phyloP scores from a whole-genome alignment of 2,113 vertebrate species.

The Sterna hirundo region DNA sequence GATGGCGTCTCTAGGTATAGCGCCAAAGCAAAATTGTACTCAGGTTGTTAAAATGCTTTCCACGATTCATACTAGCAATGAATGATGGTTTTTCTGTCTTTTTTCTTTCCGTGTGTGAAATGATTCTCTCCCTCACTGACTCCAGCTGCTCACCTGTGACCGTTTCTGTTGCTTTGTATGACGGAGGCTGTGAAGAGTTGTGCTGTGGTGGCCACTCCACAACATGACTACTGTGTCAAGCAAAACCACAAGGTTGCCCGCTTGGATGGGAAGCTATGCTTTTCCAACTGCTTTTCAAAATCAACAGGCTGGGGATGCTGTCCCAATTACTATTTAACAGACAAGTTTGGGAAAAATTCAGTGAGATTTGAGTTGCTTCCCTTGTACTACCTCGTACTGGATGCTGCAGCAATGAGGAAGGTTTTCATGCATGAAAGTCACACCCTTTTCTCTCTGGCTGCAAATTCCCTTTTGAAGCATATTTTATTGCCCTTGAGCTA shows the following conservation, averaged over 20 bases:
- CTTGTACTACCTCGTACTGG: not conserved
- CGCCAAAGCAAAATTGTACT: not conserved
- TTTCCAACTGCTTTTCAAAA: not conserved
- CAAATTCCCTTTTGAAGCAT: not conserved
- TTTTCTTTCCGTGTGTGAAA: conserved; percentile 47
- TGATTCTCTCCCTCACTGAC: conserved; percentile 2
- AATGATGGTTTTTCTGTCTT: conserved; percentile 20
- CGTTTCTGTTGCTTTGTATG: not conserved
- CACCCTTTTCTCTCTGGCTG: not conserved
- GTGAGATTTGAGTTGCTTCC: not conserved
- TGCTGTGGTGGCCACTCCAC: not conserved
- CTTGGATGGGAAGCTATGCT: not conserved
- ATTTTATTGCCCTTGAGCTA: not conserved
- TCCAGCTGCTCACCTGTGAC: not conserved
- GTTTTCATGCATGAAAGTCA: not conserved
- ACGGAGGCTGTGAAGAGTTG: not conserved
- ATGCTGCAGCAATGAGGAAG: not conserved
- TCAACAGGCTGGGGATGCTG: not conserved
- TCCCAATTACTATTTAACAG: not conserved
- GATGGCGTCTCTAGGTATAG: not conserved
- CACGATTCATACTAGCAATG: not conserved
- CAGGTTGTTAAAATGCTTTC: conserved; percentile 17
- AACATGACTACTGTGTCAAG: not conserved
- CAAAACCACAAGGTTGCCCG: not conserved
- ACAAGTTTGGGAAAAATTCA: not conserved